Evolutionary conservation across 1,140 invertebrate genomes (phyloP).

Genomic region (Cheumatopsyche charites): DNA sequence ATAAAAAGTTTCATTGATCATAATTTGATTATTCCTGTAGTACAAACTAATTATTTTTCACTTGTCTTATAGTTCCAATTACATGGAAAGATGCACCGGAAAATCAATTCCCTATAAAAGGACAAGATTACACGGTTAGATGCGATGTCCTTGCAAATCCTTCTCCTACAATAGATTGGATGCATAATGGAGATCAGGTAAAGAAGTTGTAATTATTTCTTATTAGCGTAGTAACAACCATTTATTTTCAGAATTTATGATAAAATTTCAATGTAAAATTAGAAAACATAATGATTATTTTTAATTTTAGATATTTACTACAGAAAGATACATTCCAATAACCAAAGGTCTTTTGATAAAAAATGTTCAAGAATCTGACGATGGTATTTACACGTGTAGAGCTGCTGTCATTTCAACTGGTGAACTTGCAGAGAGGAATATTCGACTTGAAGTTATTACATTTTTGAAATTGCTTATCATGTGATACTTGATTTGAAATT

Average conservation of each 20-base stretch:
- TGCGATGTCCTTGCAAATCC: slow-evolving; percentile 87
- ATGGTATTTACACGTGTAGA: slow-evolving; percentile 83
- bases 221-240: slow-evolving; percentile 19
- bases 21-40: slow-evolving; percentile 26
- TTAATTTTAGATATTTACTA: slow-evolving; percentile 61
- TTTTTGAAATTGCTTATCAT: neutral
- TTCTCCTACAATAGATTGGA: slow-evolving; percentile 82
- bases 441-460: slow-evolving; percentile 73
- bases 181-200: slow-evolving; percentile 73
- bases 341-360: slow-evolving; percentile 78
- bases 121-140: slow-evolving; percentile 75
- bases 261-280: too few relatives aligned
- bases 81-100: slow-evolving; percentile 84
- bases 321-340: slow-evolving; percentile 75
- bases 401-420: slow-evolving; percentile 82
- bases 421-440: slow-evolving; percentile 73
- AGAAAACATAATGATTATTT: neutral
- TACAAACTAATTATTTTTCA: slow-evolving; percentile 41
- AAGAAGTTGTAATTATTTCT: slow-evolving; percentile 44
- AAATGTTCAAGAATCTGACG: slow-evolving; percentile 76
- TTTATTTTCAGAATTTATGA: slow-evolving; percentile 7
- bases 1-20: slow-evolving; percentile 45
- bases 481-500: neutral
- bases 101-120: slow-evolving; percentile 81
- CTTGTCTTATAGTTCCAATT: slow-evolving; percentile 73